These are phyloP conservation scores for Cherax destructor DNA, from an alignment of 1,140 invertebrate species.

Conservation along the genomic window DNA sequence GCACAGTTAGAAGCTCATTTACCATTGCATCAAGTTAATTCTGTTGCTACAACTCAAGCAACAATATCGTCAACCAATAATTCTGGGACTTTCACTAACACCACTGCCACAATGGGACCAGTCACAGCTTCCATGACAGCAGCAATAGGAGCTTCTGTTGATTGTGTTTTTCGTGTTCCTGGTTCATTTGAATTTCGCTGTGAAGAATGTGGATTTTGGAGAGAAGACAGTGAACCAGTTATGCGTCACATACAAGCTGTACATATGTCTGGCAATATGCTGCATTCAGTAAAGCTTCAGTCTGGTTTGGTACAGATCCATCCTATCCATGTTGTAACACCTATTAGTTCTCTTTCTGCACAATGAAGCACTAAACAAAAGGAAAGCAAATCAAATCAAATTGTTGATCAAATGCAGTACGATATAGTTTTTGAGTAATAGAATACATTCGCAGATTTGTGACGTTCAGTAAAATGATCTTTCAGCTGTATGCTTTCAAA, in stretches of 20 bases:
- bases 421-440: neutral
- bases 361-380: neutral
- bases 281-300: slow-evolving; percentile 58
- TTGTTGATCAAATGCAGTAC: neutral
- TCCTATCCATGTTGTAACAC: slow-evolving; percentile 69
- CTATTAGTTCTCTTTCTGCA: slow-evolving; percentile 41
- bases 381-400: neutral
- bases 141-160: slow-evolving; percentile 21
- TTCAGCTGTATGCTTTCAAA: too few species aligned
- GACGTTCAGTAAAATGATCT: too few species aligned
- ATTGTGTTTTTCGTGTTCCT: slow-evolving; percentile 23
- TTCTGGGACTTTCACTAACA: neutral
- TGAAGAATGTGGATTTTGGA: slow-evolving; percentile 71
- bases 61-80: neutral
- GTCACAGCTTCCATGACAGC: slow-evolving; percentile 11
- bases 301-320: slow-evolving; percentile 62
- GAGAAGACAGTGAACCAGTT: slow-evolving; percentile 61
- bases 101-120: slow-evolving; percentile 15
- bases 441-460: too few species aligned
- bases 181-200: slow-evolving; percentile 67
- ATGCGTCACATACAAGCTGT: slow-evolving; percentile 70
- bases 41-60: neutral
- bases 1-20: slow-evolving; percentile 67
- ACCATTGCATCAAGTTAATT: slow-evolving; percentile 34
- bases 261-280: slow-evolving; percentile 71